Conservation (phyloP, 2,888 invertebrate species). For the Thymelicus acteon region DNA sequence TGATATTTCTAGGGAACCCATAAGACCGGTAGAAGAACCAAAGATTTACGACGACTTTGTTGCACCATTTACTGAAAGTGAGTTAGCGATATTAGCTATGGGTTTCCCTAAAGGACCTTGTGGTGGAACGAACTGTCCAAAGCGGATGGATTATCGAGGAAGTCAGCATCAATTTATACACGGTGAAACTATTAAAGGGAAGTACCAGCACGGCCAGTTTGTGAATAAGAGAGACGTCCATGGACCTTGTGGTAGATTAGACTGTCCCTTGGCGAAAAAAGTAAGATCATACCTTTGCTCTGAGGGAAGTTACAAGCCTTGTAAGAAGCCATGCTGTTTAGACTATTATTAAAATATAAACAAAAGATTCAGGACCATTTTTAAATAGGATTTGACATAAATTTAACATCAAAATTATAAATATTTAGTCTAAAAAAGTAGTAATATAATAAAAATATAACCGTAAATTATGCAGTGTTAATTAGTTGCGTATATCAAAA, state of each 20-base stretch:
- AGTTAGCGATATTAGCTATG: constrained; percentile 76
- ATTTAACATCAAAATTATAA: no score
- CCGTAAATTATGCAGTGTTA: background rate
- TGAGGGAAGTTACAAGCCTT: constrained; percentile 74
- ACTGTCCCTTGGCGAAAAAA: constrained; percentile 78
- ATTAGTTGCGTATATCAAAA: background rate
- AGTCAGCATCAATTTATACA: constrained; percentile 77
- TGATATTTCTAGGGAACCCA: constrained; percentile 71
- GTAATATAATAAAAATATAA: no score
- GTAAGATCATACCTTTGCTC: constrained; percentile 66
- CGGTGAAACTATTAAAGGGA: constrained; percentile 70
- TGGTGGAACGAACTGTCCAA: constrained; percentile 78
- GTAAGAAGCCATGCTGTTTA: constrained; percentile 71
- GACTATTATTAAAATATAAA: constrained; percentile 64
- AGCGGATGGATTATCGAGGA: constrained; percentile 75
- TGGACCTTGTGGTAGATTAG: constrained; percentile 77
- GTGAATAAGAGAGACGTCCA: constrained; percentile 78
- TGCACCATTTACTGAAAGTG: constrained; percentile 71
- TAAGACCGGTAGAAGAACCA: constrained; percentile 60
- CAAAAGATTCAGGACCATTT: no score
- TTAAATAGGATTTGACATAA: no score
- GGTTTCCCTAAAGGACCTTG: constrained; percentile 81
- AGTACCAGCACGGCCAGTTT: constrained; percentile 74
- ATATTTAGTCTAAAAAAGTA: no score
- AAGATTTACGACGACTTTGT: constrained; percentile 68